phyloP scores from a whole-genome alignment of 64 coral and sea anemone species.

The Catalaphyllia jardinei region DNA sequence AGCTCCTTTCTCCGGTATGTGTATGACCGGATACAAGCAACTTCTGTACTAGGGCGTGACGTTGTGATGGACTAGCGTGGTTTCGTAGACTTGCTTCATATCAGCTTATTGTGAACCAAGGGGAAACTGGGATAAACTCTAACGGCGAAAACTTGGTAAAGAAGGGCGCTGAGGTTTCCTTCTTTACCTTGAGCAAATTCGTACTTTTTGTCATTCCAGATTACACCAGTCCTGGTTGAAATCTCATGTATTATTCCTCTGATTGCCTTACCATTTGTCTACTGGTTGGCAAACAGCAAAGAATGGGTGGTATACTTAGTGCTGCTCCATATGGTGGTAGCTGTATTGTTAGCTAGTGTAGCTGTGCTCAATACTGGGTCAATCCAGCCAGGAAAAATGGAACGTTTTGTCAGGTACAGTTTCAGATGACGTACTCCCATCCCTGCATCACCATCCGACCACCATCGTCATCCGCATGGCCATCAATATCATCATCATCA shows the following conservation, averaged over 20 bases:
- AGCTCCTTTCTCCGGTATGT: no score
- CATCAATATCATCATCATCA: background rate
- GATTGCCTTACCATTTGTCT: background rate
- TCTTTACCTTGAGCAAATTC: no score
- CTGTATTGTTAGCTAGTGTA: background rate
- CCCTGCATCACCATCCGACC: background rate
- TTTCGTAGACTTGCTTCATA: no score
- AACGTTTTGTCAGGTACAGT: background rate
- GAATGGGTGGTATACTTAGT: background rate
- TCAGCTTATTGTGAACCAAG: no score
- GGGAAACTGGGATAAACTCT: no score
- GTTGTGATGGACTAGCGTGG: no score
- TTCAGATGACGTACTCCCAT: background rate
- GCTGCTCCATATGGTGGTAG: background rate
- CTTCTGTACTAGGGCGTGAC: no score
- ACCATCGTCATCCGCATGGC: background rate
- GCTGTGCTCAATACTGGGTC: background rate
- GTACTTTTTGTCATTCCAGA: background rate
- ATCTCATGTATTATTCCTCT: background rate
- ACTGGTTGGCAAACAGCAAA: background rate
- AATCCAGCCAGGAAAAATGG: background rate
- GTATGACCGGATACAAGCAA: no score
- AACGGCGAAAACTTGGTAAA: no score
- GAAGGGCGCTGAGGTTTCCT: no score
- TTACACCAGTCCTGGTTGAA: background rate